Base-by-base conservation (phyloP, 2,888 invertebrate species). In the Octodonta nipae region DNA sequence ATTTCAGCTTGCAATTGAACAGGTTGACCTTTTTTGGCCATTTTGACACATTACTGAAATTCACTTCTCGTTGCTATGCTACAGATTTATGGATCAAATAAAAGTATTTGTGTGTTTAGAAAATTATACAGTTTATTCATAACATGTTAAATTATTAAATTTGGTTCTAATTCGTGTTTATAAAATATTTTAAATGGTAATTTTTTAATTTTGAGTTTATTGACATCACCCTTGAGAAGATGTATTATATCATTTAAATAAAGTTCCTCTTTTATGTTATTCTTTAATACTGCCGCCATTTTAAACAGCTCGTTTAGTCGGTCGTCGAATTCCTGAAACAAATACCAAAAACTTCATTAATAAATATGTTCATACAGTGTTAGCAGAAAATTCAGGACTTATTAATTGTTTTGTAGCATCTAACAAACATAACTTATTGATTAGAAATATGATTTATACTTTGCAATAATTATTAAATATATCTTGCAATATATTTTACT, bases 1-100 rank as follows among this genome's bases (percentile, higher is more conserved):
- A 91, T 68, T 53, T 89, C 89, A 0, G 74, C 69, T 62, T 87
- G 86, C 35, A 87, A 61, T 48, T 82, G 81, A 8, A 80, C 75
- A 40, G 76, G 75, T 25, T 73, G 76, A 15, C 75, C 79, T 60
- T 84, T 85, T 63, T 84, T 86, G 4, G 76, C 72, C 73, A 75
- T 75, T 49, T 56, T 49, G 34, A 34, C 41, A 35, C 12, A 6
- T 17, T 17, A 13, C 20, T 10, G n/a, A 34, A 24, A 4, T 26
- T 13, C 14, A 22, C 11, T 24, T 24, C 32, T 10, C 24, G 35
- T 38, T 33, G 31, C 34, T 31, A 36, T 17, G 22, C 10, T 10
- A n/a, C n/a, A n/a, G 16, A 3, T 3, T 4, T 22, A 22, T 22
- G 10, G 22, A 22, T 22, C 22, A 22, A 22, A n/a, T n/a, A n/a